Conservation (phyloP, 2,797 vertebrate genomes). For the Salarias fasciatus region DNA sequence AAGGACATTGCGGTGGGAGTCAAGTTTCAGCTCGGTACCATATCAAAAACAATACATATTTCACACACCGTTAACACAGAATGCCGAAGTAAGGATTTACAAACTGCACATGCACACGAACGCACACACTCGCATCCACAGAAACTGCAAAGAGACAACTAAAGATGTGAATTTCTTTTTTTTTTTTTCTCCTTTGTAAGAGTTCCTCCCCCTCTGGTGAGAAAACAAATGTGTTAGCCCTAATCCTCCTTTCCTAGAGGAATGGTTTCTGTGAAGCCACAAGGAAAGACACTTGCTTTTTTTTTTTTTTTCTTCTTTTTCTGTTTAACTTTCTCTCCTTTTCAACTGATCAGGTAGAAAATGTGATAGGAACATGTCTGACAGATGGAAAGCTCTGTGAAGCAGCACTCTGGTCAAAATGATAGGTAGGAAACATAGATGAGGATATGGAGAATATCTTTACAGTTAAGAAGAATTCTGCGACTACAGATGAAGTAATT, state of each 20-base stretch:
- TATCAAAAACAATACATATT: constrained; percentile 79
- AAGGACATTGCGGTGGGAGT: constrained; percentile 80
- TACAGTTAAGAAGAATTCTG: constrained; percentile 66
- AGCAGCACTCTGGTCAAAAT: constrained; percentile 72
- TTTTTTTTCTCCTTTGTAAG: constrained; percentile 38
- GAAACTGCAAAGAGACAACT: constrained; percentile 56
- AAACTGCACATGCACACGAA: constrained; percentile 65
- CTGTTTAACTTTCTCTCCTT: neutral
- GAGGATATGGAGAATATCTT: constrained; percentile 59
- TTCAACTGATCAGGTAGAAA: constrained; percentile 58
- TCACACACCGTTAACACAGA: constrained; percentile 76
- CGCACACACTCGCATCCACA: constrained; percentile 18
- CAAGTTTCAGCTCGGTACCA: constrained; percentile 82
- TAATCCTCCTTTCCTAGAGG: constrained; percentile 68
- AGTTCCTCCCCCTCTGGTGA: constrained; percentile 56
- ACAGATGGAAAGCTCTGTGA: constrained; percentile 67
- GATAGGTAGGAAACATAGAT: constrained; percentile 64
- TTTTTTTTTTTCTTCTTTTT: constrained; percentile 9
- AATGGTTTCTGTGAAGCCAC: constrained; percentile 62
- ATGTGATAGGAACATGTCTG: constrained; percentile 63
- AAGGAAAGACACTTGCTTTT: constrained; percentile 47
- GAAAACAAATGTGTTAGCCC: constrained; percentile 73
- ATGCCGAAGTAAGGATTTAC: constrained; percentile 68
- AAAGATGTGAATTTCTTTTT: constrained; percentile 57
- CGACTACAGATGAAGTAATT: constrained; percentile 68